These are phyloP conservation scores for Trilocha varians DNA, from an alignment of 2,888 invertebrate species.

Conservation along the genomic window DNA sequence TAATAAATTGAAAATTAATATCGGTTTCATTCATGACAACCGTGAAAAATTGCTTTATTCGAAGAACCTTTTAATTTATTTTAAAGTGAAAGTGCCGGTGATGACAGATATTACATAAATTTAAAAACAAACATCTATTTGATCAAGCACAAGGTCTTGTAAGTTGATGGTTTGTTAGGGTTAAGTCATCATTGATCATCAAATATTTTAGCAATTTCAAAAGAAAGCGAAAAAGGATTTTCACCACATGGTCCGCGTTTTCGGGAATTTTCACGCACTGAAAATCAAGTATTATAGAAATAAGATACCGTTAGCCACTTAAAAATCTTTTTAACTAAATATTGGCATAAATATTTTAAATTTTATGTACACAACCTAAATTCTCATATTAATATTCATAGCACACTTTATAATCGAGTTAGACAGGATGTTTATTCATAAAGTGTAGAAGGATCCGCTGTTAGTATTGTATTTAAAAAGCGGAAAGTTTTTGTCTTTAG, in stretches of 20 bases:
- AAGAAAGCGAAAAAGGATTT: too few species aligned
- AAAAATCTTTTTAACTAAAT: too few species aligned
- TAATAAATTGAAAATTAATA: slow-evolving; percentile 15
- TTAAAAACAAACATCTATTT: slow-evolving; percentile 10
- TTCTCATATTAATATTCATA: not conserved
- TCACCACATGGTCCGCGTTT: too few species aligned
- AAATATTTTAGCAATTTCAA: too few species aligned
- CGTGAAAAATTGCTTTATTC: slow-evolving; percentile 14
- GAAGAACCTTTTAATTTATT: slow-evolving; percentile 20
- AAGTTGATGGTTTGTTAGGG: too few species aligned
- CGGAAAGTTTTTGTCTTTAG: too few species aligned
- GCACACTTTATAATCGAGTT: not conserved
- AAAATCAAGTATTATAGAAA: too few species aligned
- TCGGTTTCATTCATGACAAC: slow-evolving; percentile 25
- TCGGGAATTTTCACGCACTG: too few species aligned
- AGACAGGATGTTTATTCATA: not conserved
- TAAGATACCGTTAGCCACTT: too few species aligned
- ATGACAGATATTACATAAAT: slow-evolving; percentile 27
- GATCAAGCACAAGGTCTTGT: not conserved
- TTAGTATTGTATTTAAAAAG: too few species aligned
- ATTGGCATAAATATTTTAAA: too few species aligned
- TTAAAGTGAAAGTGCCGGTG: slow-evolving; percentile 35
- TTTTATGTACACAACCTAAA: not conserved
- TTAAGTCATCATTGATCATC: too few species aligned
- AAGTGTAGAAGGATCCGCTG: not conserved